Conservation (phyloP, 1,140 invertebrate species). For the Coptotermes formosanus region DNA sequence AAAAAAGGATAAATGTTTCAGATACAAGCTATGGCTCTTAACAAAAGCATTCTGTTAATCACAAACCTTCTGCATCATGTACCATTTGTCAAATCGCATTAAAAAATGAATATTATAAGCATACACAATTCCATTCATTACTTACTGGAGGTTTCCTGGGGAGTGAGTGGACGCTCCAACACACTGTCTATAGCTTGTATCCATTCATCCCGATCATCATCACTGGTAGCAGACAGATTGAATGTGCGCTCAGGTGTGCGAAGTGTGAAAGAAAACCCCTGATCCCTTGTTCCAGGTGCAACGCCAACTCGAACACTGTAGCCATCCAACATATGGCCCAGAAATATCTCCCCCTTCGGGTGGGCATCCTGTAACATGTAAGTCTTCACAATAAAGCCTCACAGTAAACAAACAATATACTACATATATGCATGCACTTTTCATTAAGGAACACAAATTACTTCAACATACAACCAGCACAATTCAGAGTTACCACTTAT, state of each 20-base stretch:
- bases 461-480: not conserved
- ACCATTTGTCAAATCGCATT: no score
- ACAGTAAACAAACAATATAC: not conserved
- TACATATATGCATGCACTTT: not conserved
- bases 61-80: no score
- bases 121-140: slow-evolving; percentile 35
- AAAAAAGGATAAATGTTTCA: no score
- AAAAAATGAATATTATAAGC: no score
- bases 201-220: slow-evolving; percentile 78
- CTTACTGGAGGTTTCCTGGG: slow-evolving; percentile 77
- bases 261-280: slow-evolving; percentile 81
- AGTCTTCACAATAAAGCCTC: not conserved
- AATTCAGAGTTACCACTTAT: no score
- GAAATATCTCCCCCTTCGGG: slow-evolving; percentile 88
- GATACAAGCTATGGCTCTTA: no score
- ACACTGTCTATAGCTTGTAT: slow-evolving; percentile 72
- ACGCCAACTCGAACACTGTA: slow-evolving; percentile 64
- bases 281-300: slow-evolving; percentile 67
- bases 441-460: not conserved
- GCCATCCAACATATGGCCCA: slow-evolving; percentile 74
- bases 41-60: no score
- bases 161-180: slow-evolving; percentile 72
- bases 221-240: slow-evolving; percentile 75
- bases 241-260: slow-evolving; percentile 79
- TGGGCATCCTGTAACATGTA: slow-evolving; percentile 64